Percentiles rank a stretch among this genome's conserved stretches.
Conservation (phyloP, 2,113 vertebrate genomes). For the Psilopsiagon aymara region DNA sequence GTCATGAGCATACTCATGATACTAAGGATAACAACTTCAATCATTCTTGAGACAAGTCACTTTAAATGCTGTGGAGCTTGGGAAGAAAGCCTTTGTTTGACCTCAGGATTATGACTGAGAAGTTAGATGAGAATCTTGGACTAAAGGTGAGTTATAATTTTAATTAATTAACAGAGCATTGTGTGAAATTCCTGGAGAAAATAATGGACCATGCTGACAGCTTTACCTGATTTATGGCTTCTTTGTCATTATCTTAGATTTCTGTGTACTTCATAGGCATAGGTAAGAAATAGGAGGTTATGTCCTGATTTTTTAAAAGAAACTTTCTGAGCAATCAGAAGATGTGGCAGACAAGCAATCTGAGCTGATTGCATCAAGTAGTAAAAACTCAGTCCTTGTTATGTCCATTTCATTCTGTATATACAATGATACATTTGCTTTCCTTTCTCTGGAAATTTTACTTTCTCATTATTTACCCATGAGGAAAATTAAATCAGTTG, state of each 20-base stretch:
- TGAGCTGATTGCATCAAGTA: neutral
- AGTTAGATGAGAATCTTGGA: neutral
- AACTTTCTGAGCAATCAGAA: neutral
- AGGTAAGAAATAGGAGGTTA: neutral
- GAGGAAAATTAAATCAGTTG: neutral
- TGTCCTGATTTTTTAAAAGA: conserved; percentile 1
- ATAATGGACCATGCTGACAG: neutral
- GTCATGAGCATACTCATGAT: neutral
- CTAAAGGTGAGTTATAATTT: neutral
- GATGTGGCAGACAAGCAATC: neutral
- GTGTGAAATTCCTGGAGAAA: neutral
- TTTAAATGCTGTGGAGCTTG: neutral
- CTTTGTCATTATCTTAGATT: neutral
- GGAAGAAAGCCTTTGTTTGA: neutral
- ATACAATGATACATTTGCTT: neutral
- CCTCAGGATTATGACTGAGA: neutral
- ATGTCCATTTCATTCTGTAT: neutral
- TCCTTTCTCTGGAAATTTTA: neutral
- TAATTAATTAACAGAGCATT: neutral
- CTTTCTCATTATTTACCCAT: neutral
- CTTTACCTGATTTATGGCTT: neutral
- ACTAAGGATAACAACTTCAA: neutral
- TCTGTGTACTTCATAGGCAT: neutral
- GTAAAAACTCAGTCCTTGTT: neutral
- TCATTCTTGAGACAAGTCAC: neutral